Evolutionary conservation across 1,140 invertebrate species (phyloP).

Genomic region (Drosophila miranda): DNA sequence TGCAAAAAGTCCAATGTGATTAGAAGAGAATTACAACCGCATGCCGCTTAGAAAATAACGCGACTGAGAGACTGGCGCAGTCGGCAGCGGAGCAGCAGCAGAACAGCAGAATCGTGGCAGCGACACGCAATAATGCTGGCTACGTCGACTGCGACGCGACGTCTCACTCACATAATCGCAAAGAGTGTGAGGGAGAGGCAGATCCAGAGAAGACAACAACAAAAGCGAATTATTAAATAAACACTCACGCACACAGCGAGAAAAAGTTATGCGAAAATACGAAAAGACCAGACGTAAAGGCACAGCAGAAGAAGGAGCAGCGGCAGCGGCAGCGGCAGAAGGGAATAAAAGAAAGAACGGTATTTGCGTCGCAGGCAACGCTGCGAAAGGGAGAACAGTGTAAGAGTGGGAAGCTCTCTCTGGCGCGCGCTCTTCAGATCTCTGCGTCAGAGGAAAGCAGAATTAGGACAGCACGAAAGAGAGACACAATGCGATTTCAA

Average conservation of each 20-base stretch:
- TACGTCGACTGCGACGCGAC: conserved; percentile 31
- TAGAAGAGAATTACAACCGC: conserved; percentile 77
- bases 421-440: conserved; percentile 31
- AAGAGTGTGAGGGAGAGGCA: conserved; percentile 45
- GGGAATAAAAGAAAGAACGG: conserved; percentile 56
- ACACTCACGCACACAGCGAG: conserved; percentile 49
- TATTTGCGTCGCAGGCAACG: conserved; percentile 73
- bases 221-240: conserved; percentile 75
- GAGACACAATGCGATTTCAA: conserved; percentile 1
- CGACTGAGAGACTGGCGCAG: conserved; percentile 51
- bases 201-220: conserved; percentile 17
- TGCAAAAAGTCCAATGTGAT: conserved; percentile 69
- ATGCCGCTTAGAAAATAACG: conserved; percentile 82
- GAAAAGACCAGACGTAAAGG: conserved; percentile 12
- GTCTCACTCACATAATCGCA: conserved; percentile 63
- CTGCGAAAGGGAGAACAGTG: conserved; percentile 15
- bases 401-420: conserved; percentile 31
- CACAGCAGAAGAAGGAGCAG: conserved; percentile 30
- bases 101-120: conserved; percentile 25
- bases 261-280: conserved; percentile 68
- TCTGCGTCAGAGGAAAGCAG: background rate
- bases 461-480: conserved; percentile 44
- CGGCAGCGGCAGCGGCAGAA: too few species aligned
- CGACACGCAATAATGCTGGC: conserved; percentile 55
- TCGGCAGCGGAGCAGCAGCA: conserved; percentile 15